These are phyloP conservation scores for Drosophila dunni DNA, from an alignment of 1,140 invertebrate genomes.

Conservation along the genomic window DNA sequence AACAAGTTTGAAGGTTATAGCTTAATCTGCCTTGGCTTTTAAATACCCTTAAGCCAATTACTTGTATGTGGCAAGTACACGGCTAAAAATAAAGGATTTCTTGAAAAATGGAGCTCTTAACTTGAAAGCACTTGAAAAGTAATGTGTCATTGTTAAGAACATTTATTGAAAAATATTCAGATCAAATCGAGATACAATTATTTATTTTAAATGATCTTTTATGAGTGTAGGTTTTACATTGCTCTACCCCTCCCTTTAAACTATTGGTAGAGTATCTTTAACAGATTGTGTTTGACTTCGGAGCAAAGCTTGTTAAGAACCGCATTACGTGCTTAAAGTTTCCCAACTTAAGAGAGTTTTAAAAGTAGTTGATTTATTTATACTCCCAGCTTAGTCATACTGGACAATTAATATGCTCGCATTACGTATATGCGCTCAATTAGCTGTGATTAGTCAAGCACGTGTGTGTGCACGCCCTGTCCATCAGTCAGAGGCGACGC, in stretches of 20 bases:
- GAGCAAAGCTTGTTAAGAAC: neutral
- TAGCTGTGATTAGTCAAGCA: conserved; percentile 78
- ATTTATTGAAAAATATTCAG: too few species aligned
- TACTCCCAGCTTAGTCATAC: conserved; percentile 39
- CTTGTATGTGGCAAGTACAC: neutral
- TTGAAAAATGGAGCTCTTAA: too few species aligned
- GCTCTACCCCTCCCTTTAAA: too few species aligned
- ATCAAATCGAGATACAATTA: too few species aligned
- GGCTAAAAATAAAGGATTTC: too few species aligned
- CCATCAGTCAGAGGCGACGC: conserved; percentile 56
- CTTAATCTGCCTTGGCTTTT: conserved; percentile 13
- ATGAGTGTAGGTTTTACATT: too few species aligned
- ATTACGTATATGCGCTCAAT: conserved; percentile 76
- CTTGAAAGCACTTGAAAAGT: too few species aligned
- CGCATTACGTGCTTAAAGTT: neutral
- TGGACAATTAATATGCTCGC: conserved; percentile 75
- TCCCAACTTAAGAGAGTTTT: conserved; percentile 23
- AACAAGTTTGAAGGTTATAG: conserved; percentile 48
- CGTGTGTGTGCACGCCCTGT: conserved; percentile 66
- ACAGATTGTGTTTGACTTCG: neutral
- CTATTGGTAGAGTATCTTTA: neutral
- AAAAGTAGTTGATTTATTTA: conserved; percentile 56
- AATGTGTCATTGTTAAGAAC: too few species aligned
- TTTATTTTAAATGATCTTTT: too few species aligned
- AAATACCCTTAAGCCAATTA: conserved; percentile 46